Evolutionary conservation across 2,113 vertebrate genomes (phyloP).

Genomic region (Recurvirostra avosetta): DNA sequence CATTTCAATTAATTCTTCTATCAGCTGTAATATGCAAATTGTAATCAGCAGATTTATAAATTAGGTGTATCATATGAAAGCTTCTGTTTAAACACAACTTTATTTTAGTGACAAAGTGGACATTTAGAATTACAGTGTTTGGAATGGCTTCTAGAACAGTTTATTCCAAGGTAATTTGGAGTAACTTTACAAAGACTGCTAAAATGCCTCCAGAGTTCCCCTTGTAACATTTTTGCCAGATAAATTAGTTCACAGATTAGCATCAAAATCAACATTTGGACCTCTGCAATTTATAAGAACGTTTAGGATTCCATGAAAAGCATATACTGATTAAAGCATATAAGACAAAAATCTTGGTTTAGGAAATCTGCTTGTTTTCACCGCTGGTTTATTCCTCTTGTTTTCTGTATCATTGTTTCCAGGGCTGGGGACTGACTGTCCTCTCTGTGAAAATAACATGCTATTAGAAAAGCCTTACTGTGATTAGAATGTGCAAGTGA

Average conservation of each 20-base stretch:
- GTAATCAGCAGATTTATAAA: neutral
- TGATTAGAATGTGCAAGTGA: neutral
- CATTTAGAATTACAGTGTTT: neutral
- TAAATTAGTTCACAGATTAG: neutral
- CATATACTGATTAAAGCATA: neutral
- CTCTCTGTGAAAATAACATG: neutral
- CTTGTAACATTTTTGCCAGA: neutral
- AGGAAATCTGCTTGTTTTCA: neutral
- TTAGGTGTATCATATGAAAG: neutral
- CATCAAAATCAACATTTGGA: neutral
- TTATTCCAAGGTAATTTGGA: neutral
- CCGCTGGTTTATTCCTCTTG: neutral
- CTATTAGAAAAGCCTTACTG: neutral
- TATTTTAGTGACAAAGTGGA: neutral
- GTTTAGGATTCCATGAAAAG: neutral
- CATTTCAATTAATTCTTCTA: neutral
- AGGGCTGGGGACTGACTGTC: neutral
- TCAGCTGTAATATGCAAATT: neutral
- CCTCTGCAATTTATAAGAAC: neutral
- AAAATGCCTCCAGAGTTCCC: neutral
- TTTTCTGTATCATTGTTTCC: fast-evolving
- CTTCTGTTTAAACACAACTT: neutral
- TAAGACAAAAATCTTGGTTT: neutral
- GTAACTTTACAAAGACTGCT: neutral
- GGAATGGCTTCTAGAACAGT: neutral